Base-by-base conservation (phyloP, 2,797 vertebrate species). In the Leptatherina wallacei region DNA sequence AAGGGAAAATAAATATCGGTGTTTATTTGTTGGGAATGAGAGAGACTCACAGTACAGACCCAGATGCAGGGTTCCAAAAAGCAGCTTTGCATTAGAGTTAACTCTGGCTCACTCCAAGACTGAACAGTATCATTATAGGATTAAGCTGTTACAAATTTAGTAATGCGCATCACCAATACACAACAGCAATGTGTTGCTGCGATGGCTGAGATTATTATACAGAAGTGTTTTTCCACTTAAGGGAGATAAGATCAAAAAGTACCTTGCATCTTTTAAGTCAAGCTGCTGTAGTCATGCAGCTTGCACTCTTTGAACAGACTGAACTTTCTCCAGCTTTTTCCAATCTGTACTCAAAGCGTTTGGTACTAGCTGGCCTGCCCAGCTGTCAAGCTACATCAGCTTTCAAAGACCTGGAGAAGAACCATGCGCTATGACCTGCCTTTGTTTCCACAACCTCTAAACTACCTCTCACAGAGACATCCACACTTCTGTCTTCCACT, bases 311-410 rank as follows among this genome's bases (percentile, higher is more conserved):
- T 61, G 29, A 78, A 73, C 40, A 29, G 2, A n/a, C 58, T 40
- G n/a, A 27, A 42, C 47, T 33, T 85, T 78, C 57, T 75, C 57
- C 59, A 64, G 58, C 54, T 27, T 18, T 73, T 87, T 67, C 77
- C 60, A 62, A 61, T 83, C 40, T 12, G n/a, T 7, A 27, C 54
- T 71, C 56, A 77, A 79, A 84, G 79, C 54, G 58, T 75, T 77
- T 65, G 61, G 67, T 70, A n/a, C 81, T 65, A 40, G 63, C 66
- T 29, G 52, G 59, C 76, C 78, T 70, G 35, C 85, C 88, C 76
- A 82, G 86, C 89, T 93, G 93, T 93, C 91, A 81, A 58, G 66
- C 78, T 77, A 54, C 77, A 93, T 94, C 52, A 77, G 58, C 62
- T 66, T 82, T 73, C 75, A 66, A 59, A 69, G 67, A 70, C 73